Evolutionary conservation across 2,113 vertebrate genomes (phyloP), one percentile per base, ranked within the genome.

Genomic region (Acanthochromis polyacanthus): DNA sequence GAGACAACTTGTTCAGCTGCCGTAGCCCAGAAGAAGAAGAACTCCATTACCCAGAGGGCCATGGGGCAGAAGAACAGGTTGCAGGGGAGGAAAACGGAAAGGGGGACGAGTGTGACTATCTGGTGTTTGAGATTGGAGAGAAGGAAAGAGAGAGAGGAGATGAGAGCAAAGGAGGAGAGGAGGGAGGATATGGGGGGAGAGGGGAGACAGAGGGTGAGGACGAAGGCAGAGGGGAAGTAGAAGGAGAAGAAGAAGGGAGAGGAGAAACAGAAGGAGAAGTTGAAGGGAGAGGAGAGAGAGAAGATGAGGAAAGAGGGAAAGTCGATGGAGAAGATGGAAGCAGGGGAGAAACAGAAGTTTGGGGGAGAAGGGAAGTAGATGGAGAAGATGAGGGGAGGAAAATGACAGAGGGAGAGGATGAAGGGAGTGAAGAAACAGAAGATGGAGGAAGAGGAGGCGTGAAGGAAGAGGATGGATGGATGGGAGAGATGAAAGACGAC

Each of bases 101-200:
- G 23, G 75, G n/a, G 48, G 78, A 88, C 25, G 80, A 88, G 65
- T 84, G 82, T 25, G 84, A 86, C 61, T 82, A 90, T 57, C n/a
- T 89, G 4, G 74, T 88, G 60, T 89, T 90, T 80, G 77, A 81
- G 38, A 88, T 72, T 10, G 82, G 82, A 63, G 19, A 61, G n/a
- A 71, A 71, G 11, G 30, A 3, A 61, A 20, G 11, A 22, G 28
- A 63, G 3, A 10, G 57, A 45, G 64, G 20, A 30, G n/a, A 19
- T 5, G 38, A 55, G 38, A 70, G 40, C n/a, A 51, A 75, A 43
- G 61, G 23, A 50, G 70, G 14, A n/a, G 16, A 56, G 36, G 46
- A 17, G 17, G 40, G 15, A 68, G 57, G n/a, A 38, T 40, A 59
- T 1, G 38, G 4, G 25, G 4, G 36, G 40, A 32, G 51, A 43